Evolutionary conservation across 2,113 vertebrate genomes (phyloP), one percentile per base, ranked within the genome.

Genomic region (Climacteris rufus): DNA sequence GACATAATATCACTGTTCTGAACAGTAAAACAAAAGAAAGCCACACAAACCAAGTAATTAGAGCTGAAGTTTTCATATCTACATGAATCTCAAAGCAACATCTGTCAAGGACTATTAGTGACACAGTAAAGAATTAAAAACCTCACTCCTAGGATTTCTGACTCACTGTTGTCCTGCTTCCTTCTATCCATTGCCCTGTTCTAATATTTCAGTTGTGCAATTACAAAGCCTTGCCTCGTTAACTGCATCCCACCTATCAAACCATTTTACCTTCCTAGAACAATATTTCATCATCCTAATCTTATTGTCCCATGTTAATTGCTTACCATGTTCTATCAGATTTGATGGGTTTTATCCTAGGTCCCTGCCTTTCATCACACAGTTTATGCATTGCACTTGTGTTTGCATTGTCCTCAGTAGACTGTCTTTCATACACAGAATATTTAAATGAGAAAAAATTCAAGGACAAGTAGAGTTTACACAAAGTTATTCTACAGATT

Each of bases 11-110:
- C 37, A 24, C 95, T 94, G 24, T 54, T 88, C 65, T 68, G 40
- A 53, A 77, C 22, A 65, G 28, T 44, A 60, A 81, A 76, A 91
- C 10, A 60, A 82, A 96, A 95, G 85, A 61, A 81, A 94, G 47
- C 30, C 66, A 89, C 54, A 45, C 33, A 94, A 96, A 70, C 15
- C 40, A 92, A 82, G 65, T 44, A 96, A 95, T 92, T 66, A 84
- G 39, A 61, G 42, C 61, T 91, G 69, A 90, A 81, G 56, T 94
- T 97, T 96, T 96, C 12, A 64, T 89, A 95, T 59, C 72, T 76
- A 21, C 5, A 3, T 82, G 45, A 53, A 64, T 69, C 77, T 92
- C 74, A 88, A 86, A 93, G 64, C 89, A 86, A 78, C 9, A 61
- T 94, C 78, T 87, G 77, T 95, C 90, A 83, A 87, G 68, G 61